Evolutionary conservation across 35 echinoderm and acorn worm genomes (phyloP), one percentile per base, ranked within the genome.

Genomic region (Hemicentrotus pulcherrimus): DNA sequence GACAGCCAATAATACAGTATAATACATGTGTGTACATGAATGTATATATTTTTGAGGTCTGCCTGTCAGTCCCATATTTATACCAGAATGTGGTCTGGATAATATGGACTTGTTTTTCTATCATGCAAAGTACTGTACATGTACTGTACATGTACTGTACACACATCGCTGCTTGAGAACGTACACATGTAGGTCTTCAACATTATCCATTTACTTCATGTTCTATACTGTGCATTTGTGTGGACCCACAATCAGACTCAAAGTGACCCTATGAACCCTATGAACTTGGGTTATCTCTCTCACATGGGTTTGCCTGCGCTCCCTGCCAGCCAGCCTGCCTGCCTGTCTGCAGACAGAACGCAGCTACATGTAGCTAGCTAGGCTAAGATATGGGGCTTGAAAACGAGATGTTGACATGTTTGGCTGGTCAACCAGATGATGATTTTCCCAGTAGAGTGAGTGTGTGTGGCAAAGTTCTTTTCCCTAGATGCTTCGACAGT

Each of bases 391-490:
- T 78, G 65, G 65, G 65, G 65, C 65, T 78, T 78, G 65, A 78
- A 78, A 78, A 78, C 65, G 65, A 78, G 65, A n/a, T 78, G 65
- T 78, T 78, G 65, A 78, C 65, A 78, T 78, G 65, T 78, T 78
- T 78, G 65, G 65, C 24, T 78, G 65, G 65, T 78, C 65, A 78
- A 78, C 65, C 65, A 78, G 65, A 78, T 78, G 65, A 78, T 78
- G 65, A n/a, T 78, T 78, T 78, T 78, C 65, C 65, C 65, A 78
- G 65, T 78, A 78, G 65, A 78, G 22, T 28, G 65, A 78, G 65
- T 78, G 19, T 78, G 65, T 22, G 22, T 28, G 28, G 28, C 19
- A n/a, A 78, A 78, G 65, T 7, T 78, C 19, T 78, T 28, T 78
- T 78, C 65, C 65, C 65, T 78, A 8, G 35, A 41, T 78, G 65